These are phyloP conservation scores for Laticauda colubrina DNA, from an alignment of 2,113 vertebrate genomes.

Conservation along the genomic window DNA sequence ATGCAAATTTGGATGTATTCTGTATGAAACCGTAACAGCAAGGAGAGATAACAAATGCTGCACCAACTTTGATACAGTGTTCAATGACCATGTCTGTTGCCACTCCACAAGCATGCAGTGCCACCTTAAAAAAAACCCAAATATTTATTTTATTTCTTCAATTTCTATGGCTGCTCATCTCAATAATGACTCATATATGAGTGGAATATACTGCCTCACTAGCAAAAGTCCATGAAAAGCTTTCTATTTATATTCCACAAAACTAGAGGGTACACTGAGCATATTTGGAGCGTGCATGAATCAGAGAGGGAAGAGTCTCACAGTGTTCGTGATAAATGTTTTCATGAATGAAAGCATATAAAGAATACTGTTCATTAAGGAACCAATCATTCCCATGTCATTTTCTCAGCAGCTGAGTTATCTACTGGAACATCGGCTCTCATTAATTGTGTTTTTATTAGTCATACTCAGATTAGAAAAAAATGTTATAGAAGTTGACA, in stretches of 20 bases:
- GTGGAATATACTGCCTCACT: not conserved
- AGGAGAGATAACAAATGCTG: conserved; percentile 88
- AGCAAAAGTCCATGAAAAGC: not conserved
- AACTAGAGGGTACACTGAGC: not conserved
- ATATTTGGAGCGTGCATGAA: not conserved
- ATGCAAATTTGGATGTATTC: conserved; percentile 89
- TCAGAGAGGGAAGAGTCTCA: not conserved
- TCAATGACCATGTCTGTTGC: conserved; percentile 97
- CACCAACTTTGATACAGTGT: conserved; percentile 80
- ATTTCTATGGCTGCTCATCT: not conserved
- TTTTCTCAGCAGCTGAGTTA: not conserved
- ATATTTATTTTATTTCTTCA: not conserved
- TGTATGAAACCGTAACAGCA: conserved; percentile 98
- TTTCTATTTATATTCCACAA: not conserved
- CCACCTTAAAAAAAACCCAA: conserved; percentile 75
- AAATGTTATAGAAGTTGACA: not conserved
- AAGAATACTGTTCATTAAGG: not conserved
- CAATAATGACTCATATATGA: not conserved
- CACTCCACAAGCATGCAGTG: conserved; percentile 92
- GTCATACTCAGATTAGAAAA: not conserved
- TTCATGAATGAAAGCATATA: not conserved
- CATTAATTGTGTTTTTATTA: not conserved
- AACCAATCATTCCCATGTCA: not conserved
- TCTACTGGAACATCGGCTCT: not conserved
- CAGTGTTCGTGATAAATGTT: not conserved